Evolutionary conservation across 1,140 invertebrate species (phyloP), one percentile per base, ranked within the genome.

Genomic region (Meteorus sp.): DNA sequence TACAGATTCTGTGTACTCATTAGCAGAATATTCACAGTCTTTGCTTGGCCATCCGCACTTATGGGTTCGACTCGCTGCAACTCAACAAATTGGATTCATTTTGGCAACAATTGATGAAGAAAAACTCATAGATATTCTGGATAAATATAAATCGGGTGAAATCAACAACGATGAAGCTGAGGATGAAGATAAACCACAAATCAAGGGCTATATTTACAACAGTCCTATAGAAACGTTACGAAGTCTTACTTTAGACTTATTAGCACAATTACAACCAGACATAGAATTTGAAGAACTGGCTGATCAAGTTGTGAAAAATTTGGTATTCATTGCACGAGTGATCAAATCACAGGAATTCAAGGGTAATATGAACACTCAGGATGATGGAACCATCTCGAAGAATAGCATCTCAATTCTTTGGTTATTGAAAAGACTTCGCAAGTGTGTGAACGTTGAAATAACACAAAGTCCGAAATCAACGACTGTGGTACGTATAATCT

Each of bases 41-140:
- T 73, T 89, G 15, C 67, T 87, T 6, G 74, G 67, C 2, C 82
- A 90, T 72, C 82, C 85, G 13, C 89, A 91, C 70, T 75, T 83
- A 31, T 90, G 88, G 88, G 89, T 95, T 2, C 84, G 93, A 52
- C 78, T 93, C 41, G 83, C 84, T 52, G 83, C 91, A 9, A 82
- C 85, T 1, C 89, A 93, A 71, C 82, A 94, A 33, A 73, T 95
- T 19, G 88, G 88, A 2, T 81, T 86, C 19, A 79, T 94, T 43
- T 79, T 96, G 29, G 79, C 82, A 3, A 68, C 82, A 0, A 82
- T 89, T 56, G 82, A 90, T 61, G 71, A 81, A 3, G 81, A 85
- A 6, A 84, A 86, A 57, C 70, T 92, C 29, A 76, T 82, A 33
- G 59, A 75, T 53, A 23, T 78, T 45, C 53, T 82, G 4, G 15